Evolutionary conservation across 2,888 invertebrate genomes (phyloP).

Genomic region (Ypsolopha sequella): DNA sequence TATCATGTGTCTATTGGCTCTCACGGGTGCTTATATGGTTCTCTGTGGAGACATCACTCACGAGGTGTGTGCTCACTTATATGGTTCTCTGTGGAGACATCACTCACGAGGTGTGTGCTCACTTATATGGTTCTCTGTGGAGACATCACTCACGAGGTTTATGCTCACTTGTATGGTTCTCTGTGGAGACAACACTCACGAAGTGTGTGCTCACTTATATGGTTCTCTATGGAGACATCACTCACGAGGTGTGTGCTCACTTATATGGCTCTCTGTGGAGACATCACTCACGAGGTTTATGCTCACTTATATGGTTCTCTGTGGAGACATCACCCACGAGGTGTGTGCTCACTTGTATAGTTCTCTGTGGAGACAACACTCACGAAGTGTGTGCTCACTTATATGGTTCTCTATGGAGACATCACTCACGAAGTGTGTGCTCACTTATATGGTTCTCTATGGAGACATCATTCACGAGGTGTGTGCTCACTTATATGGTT

Average conservation of each 20-base stretch:
- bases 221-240: too few relatives aligned
- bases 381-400: conserved; percentile 30
- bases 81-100: not conserved
- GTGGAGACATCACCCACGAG: conserved; percentile 37
- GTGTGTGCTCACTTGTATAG: conserved; percentile 35
- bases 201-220: conserved; percentile 28
- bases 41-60: conserved; percentile 35
- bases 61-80: conserved; percentile 22
- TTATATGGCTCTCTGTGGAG: conserved; percentile 39
- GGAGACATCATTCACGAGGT: conserved; percentile 41
- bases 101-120: conserved; percentile 34
- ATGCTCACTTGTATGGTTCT: conserved; percentile 34
- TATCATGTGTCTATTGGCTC: conserved; percentile 21
- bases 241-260: conserved; percentile 34
- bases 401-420: conserved; percentile 40
- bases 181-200: conserved; percentile 35
- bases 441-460: conserved; percentile 38
- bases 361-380: conserved; percentile 36
- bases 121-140: conserved; percentile 41
- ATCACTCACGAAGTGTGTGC: conserved; percentile 31
- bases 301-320: conserved; percentile 36
- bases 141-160: conserved; percentile 36
- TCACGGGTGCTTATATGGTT: conserved; percentile 40
- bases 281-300: conserved; percentile 35
- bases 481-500: conserved; percentile 32